Evolutionary conservation across 2,888 invertebrate species (phyloP), one percentile per base, ranked within the genome.

Genomic region (Yponomeuta cagnagella): DNA sequence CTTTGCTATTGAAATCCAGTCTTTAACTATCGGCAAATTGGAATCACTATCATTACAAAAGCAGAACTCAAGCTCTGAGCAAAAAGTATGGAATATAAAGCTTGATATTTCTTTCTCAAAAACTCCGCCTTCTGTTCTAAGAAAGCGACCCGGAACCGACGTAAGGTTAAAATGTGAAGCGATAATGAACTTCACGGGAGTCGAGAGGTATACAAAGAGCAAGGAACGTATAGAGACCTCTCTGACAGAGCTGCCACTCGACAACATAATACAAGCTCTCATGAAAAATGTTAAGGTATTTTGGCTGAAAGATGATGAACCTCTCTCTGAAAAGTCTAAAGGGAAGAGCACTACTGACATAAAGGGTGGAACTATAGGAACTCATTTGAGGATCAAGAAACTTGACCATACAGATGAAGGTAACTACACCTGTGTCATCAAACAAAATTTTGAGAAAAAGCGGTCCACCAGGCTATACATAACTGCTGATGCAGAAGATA

Each of bases 381-480:
- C 90, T 48, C 83, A 81, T 73, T 77, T 91, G n/a, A 82, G 81
- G 76, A 80, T 92, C 69, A 88, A 82, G 79, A 81, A 85, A 71
- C 73, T 90, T 72, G 78, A 79, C 69, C 72, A 71, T 72, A 70
- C 76, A 73, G 89, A 91, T 77, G 84, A 83, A 76, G 91, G 88
- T 10, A 89, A 87, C 73, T 91, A 91, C 76, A 87, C 89, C 68
- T 92, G 92, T 87, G 85, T 85, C 30, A 87, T 91, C 70, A 89
- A 89, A 78, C 89, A 90, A 75, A 89, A 81, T 70, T 85, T 85
- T 80, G 90, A 90, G 75, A 90, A 88, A 75, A 87, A 82, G 75
- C 86, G 89, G 76, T 86, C 88, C 70, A 80, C 89, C 65, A 82
- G 80, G 73, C 77, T 85, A 71, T 80, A 95, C 75, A 94, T 95